These are phyloP conservation scores for Ellobius talpinus DNA, from an alignment of 2,113 vertebrate species.

Conservation along the genomic window DNA sequence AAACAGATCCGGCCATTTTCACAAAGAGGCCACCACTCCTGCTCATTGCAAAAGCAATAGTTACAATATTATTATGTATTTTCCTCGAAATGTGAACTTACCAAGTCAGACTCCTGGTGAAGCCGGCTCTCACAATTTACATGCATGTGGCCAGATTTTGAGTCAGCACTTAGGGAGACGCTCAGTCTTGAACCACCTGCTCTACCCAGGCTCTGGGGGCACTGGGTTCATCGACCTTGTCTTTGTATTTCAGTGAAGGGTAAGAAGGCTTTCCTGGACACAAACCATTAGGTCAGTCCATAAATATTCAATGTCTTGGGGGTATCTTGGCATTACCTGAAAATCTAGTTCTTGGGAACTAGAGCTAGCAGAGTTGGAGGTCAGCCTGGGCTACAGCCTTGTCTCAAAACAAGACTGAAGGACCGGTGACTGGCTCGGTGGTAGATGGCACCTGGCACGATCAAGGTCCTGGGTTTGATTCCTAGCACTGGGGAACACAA, in stretches of 20 bases:
- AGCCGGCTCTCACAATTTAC: not conserved
- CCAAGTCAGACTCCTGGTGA: not conserved
- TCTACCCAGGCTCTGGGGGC: not conserved
- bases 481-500: not conserved
- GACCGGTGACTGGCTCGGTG: not conserved
- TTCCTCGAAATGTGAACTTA: not conserved
- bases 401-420: not conserved
- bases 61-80: not conserved
- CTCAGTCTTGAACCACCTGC: fast-evolving
- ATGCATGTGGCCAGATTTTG: not conserved
- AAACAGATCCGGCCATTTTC: not conserved
- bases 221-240: not conserved
- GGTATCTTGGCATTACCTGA: not conserved
- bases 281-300: not conserved
- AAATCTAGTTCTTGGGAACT: not conserved
- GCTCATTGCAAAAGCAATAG: not conserved
- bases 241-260: not conserved
- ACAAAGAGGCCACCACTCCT: not conserved
- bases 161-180: no score
- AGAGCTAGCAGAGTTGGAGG: not conserved
- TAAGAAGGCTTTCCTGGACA: not conserved
- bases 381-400: not conserved
- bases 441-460: no score
- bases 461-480: no score
- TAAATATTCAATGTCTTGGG: not conserved